phyloP scores from a whole-genome alignment of 1,140 invertebrate genomes.

The Callitettix versicolor region DNA sequence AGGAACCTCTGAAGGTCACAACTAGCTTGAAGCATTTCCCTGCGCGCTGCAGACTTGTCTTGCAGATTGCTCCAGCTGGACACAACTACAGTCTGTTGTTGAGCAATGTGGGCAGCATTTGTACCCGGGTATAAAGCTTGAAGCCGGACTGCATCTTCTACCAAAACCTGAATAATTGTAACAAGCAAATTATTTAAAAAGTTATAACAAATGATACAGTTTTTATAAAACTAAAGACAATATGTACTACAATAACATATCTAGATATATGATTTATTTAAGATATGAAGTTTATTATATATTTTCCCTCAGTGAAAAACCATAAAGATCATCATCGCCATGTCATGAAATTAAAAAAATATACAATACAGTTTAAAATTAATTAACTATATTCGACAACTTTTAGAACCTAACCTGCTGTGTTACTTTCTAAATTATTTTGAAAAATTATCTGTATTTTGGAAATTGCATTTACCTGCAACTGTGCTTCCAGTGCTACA shows the following conservation, averaged over 20 bases:
- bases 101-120: conserved; percentile 79
- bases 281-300: too few species aligned
- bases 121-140: conserved; percentile 83
- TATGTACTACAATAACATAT: too few species aligned
- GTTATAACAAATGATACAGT: background rate
- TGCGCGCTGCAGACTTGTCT: conserved; percentile 62
- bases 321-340: too few species aligned
- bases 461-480: conserved; percentile 59
- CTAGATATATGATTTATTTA: too few species aligned
- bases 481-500: conserved; percentile 83
- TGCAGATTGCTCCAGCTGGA: conserved; percentile 82
- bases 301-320: too few species aligned
- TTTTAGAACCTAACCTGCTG: too few species aligned
- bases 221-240: too few species aligned
- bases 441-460: too few species aligned
- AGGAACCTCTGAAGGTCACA: conserved; percentile 83
- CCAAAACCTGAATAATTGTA: conserved; percentile 48
- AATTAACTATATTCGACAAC: background rate
- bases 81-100: conserved; percentile 70
- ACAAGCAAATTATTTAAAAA: conserved; percentile 4
- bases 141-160: conserved; percentile 82
- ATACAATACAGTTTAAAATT: background rate
- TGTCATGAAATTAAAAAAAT: background rate
- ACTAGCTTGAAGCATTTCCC: conserved; percentile 72
- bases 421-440: too few species aligned